Percentiles rank a stretch among this genome's conserved stretches.
phyloP scores from a whole-genome alignment of 2,888 invertebrate genomes.

The Dicycla oo region DNA sequence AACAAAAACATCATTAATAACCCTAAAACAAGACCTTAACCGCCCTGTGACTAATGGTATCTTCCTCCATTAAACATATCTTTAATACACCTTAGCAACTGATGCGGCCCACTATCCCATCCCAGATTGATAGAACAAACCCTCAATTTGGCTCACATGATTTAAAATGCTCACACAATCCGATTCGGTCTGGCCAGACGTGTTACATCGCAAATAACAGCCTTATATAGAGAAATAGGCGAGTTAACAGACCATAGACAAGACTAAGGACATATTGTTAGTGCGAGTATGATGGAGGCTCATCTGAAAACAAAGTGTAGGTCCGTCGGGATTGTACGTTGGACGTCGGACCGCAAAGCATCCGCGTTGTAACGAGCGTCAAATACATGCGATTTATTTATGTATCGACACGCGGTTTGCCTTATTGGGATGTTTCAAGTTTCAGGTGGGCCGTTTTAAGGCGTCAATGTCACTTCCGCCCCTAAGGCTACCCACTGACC shows the following conservation, averaged over 20 bases:
- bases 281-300: constrained; percentile 71
- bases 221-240: constrained; percentile 60
- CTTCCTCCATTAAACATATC: constrained; percentile 9
- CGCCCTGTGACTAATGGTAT: background rate
- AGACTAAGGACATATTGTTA: constrained; percentile 71
- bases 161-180: constrained; percentile 60
- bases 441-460: constrained; percentile 20
- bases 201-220: constrained; percentile 60
- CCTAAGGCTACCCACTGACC: too few species aligned
- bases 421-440: constrained; percentile 25
- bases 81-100: constrained; percentile 4
- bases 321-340: constrained; percentile 8
- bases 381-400: constrained; percentile 57
- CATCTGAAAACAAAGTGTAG: constrained; percentile 74
- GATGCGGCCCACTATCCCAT: background rate
- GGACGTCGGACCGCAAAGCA: constrained; percentile 29
- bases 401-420: constrained; percentile 44
- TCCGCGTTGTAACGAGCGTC: constrained; percentile 61
- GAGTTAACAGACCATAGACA: constrained; percentile 55
- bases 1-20: background rate
- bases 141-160: constrained; percentile 58
- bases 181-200: constrained; percentile 44
- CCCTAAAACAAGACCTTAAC: background rate
- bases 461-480: constrained; percentile 20
- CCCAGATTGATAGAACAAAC: constrained; percentile 27